phyloP scores from a whole-genome alignment of 2,113 vertebrate genomes.

The Hymenochirus boettgeri region DNA sequence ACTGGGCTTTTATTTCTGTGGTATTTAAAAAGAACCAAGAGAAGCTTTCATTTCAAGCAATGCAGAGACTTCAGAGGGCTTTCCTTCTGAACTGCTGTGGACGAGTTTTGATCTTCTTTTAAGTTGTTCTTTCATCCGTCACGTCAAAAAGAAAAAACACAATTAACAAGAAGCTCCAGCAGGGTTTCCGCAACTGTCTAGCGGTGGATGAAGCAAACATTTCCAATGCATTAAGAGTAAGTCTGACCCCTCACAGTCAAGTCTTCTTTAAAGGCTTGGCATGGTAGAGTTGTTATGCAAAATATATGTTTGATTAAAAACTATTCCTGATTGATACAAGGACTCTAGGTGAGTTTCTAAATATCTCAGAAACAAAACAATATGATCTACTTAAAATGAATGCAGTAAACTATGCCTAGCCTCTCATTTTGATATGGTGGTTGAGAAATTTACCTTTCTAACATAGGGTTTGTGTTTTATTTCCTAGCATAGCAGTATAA shows the following conservation, averaged over 20 bases:
- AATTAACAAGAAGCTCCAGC: constrained; percentile 39
- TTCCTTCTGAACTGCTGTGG: constrained; percentile 33
- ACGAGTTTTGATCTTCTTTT: constrained; percentile 39
- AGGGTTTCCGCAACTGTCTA: constrained; percentile 17
- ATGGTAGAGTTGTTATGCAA: constrained; percentile 9
- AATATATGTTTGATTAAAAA: constrained; percentile 14
- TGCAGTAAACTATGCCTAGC: too few species aligned
- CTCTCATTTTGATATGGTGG: too few species aligned
- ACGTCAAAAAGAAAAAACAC: constrained; percentile 22
- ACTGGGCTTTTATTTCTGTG: constrained; percentile 9
- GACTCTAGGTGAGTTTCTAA: constrained; percentile 1
- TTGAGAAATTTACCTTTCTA: too few species aligned
- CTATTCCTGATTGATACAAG: constrained; percentile 7
- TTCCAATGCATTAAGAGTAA: constrained; percentile 16
- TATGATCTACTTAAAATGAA: neutral
- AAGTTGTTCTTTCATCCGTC: constrained; percentile 35
- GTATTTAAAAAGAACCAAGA: constrained; percentile 27
- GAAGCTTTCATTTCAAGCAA: constrained; percentile 33
- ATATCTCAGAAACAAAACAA: constrained; percentile 10
- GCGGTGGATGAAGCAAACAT: constrained; percentile 20
- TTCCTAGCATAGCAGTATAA: too few species aligned
- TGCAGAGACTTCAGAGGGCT: constrained; percentile 17
- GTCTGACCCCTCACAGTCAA: constrained; percentile 19
- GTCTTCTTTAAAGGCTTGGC: constrained; percentile 11
- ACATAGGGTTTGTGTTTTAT: too few species aligned